phyloP scores from a whole-genome alignment of 2,113 vertebrate species.

The Leptobrachium ailaonicum region DNA sequence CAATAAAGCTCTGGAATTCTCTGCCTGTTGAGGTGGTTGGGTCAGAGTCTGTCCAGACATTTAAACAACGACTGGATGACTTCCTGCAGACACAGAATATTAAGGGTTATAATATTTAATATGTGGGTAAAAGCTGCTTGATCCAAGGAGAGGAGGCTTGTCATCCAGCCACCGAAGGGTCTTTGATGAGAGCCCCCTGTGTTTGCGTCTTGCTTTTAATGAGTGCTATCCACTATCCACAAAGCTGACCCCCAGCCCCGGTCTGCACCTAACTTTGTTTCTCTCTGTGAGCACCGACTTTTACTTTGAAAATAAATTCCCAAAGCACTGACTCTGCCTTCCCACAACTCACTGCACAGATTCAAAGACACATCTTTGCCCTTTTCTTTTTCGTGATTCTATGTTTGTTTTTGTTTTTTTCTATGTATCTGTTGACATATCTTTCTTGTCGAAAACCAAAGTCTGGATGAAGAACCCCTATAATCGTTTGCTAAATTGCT shows the following conservation, averaged over 20 bases:
- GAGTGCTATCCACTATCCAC: constrained; percentile 10
- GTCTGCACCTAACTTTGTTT: neutral
- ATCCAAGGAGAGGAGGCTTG: too few relatives aligned
- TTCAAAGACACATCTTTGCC: constrained; percentile 23
- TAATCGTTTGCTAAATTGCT: neutral
- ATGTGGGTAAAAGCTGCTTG: too few relatives aligned
- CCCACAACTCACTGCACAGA: constrained; percentile 16
- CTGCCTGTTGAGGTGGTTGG: too few relatives aligned
- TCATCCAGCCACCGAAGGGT: constrained; percentile 12
- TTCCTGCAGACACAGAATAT: too few relatives aligned
- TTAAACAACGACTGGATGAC: too few relatives aligned
- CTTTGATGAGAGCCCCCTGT: neutral
- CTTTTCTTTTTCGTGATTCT: constrained; percentile 3
- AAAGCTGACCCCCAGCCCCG: neutral
- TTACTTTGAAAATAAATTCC: constrained; percentile 12
- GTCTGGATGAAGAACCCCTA: neutral
- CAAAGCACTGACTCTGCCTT: neutral
- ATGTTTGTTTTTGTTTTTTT: neutral
- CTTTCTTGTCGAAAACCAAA: neutral
- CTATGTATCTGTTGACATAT: neutral
- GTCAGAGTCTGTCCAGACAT: too few relatives aligned
- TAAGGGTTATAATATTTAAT: too few relatives aligned
- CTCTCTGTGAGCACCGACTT: neutral
- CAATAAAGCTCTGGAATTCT: too few relatives aligned
- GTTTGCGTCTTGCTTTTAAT: constrained; percentile 19